Base-by-base conservation (phyloP, 2,888 invertebrate species). In the Rhamphomyia laevipes region DNA sequence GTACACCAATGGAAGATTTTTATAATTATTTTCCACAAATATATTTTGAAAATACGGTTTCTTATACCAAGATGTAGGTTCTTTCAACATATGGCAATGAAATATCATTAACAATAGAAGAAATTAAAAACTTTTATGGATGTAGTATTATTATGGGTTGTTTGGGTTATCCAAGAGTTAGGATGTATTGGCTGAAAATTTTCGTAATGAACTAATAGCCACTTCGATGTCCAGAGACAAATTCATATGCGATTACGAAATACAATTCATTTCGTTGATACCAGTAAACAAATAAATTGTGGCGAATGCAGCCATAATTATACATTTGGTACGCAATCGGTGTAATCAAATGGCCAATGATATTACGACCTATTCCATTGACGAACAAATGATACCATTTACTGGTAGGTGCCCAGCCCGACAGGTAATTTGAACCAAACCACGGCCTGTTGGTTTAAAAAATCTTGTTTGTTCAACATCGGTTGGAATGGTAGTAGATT, bases 401-500 rank as follows among this genome's bases (percentile, higher is more conserved):
- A 55, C 50, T 33, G 56, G 59, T 21, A 50, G 46, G 46, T 58
- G 38, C 50, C 46, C 40, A 15, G 46, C 17, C 10, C 13, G 40
- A 3, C 40, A 46, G 13, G 37, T 54, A 17, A 60, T 61, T 6
- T 55, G 53, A 49, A 60, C 58, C 47, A 62, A 62, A 51, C 65
- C 63, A 11, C 51, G 58, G n/a, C 59, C 62, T 15, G 55, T 52
- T 27, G 64, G 63, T 2, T 50, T 66, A n/a, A 66, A 66, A 54
- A 64, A 62, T 47, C 64, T 60, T 51, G 60, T 65, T 6, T 42
- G 62, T 4, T 62, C 65, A 13, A 53, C 56, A 18, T 58, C 15
- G 2, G 12, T 42, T 16, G 46, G 42, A 12, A 7, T 49, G 13
- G 23, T 45, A 16, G 27, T 46, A 13, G 57, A 59, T 49, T 61